Base-by-base conservation (phyloP, 2,797 vertebrate genomes). In the Spheniscus humboldti region DNA sequence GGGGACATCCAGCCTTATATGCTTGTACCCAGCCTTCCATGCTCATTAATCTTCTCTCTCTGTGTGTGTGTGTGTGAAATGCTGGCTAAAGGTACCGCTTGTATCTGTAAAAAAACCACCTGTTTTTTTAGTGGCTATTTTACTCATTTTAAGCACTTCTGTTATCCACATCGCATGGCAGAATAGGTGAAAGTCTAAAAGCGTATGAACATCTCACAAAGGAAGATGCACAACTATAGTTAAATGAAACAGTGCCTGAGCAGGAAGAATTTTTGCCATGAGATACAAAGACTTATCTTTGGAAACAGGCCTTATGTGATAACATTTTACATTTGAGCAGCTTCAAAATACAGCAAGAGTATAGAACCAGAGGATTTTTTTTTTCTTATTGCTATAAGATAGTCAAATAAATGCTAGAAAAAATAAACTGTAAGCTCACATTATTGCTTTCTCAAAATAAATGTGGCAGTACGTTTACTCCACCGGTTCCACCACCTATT, bases 161-260 rank as follows among this genome's bases (percentile, higher is more conserved):
- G 45, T 60, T 31, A 33, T 56, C 57, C 23, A 84, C 71, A 8
- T 94, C 88, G 76, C 96, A 99, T 98, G 98, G 98, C 27, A 98
- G 98, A 97, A 98, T 97, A 97, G 98, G 98, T 27, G 98, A 99
- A 94, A 98, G 95, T 97, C 97, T 97, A 27, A 97, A 85, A 67
- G 98, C 98, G 83, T 98, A 99, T 57, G 50, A 97, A 62, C 98
- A 97, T 31, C 98, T 98, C 94, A 98, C 99, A 69, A 99, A 98
- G 97, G 98, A 97, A 27, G 98, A 99, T 57, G 99, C 98, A 8
- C 98, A 98, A 98, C 98, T 99, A 96, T 48, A 69, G 88, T 90
- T 80, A 75, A 84, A 52, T 3, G 50, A 56, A 78, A 63, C 22
- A 5, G 22, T 14, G 33, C 20, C 55, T 80, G 55, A 66, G 16